Evolutionary conservation across 1,140 invertebrate species (phyloP), one percentile per base, ranked within the genome.

Genomic region (Cepaea nemoralis): DNA sequence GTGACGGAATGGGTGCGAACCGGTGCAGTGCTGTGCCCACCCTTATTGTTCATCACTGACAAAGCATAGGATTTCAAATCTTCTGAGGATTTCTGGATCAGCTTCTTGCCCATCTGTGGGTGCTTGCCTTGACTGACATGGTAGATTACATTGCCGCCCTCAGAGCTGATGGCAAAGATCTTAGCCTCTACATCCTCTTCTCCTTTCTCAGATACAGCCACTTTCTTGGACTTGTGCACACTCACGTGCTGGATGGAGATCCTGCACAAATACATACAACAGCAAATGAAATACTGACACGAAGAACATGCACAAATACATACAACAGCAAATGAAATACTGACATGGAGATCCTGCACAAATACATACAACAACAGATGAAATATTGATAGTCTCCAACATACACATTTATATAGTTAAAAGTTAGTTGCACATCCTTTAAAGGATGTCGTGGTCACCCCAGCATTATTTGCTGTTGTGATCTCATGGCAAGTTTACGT

Each of bases 201-300:
- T 31, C 48, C 78, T 33, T 80, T 82, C 27, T 90, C 88, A n/a
- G 86, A 84, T n/a, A 91, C 42, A 31, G 88, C 84, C 1, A 93
- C 91, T 10, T 92, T 92, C 80, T 94, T 94, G n/a, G 93, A 93
- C 81, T 95, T 93, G 59, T 95, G 92, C 74, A 96, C 94, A 88
- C 94, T 95, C 0, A 96, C 94, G 88, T 97, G 95, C 16, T 96
- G 94, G 3, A 98, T 95, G 70, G 96, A 96, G 82, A 98, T 94
- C 39, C 90, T 91, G 85, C 8, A 1, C 24, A 55, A 31, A n/a
- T n/a, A n/a, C n/a, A n/a, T n/a, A 27, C n/a, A 63, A 63, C n/a
- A 31, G 33, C n/a, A 63, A 63, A 31, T 2, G n/a, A 45, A 19
- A 45, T 45, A n/a, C n/a, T n/a, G n/a, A n/a, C n/a, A 98, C 95